A percentile compares a stretch with the other conserved stretches of the same genome.
phyloP scores from a whole-genome alignment of 2,888 invertebrate species.

The Bombylius discolor region DNA sequence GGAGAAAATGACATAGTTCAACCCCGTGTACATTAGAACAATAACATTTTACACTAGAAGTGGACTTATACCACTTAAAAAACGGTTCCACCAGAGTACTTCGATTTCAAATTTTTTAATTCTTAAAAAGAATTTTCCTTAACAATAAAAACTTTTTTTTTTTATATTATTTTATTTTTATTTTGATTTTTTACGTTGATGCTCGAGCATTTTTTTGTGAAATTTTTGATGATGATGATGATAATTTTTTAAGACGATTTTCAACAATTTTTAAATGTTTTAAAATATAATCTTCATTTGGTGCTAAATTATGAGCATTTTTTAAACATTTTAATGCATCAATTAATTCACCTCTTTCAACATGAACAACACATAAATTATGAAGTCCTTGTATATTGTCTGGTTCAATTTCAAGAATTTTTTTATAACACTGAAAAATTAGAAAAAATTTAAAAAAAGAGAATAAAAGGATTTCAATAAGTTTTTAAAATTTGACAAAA shows the following conservation, averaged over 20 bases:
- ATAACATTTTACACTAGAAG: too few species aligned
- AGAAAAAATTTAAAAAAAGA: neutral
- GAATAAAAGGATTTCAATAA: neutral
- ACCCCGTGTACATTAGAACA: too few species aligned
- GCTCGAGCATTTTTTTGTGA: too few species aligned
- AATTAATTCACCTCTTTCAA: conserved; percentile 78
- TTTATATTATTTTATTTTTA: too few species aligned
- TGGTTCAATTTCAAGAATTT: conserved; percentile 75
- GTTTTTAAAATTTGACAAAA: neutral
- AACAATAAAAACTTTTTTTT: too few species aligned
- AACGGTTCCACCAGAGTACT: too few species aligned
- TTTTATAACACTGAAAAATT: conserved; percentile 66
- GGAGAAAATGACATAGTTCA: too few species aligned
- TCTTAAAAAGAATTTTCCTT: too few species aligned
- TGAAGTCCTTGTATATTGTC: conserved; percentile 88
- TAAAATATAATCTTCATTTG: conserved; percentile 80
- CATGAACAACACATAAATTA: conserved; percentile 91
- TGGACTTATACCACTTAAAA: too few species aligned
- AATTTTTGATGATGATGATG: neutral
- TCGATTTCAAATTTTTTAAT: too few species aligned
- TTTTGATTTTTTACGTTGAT: too few species aligned
- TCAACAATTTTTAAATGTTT: conserved; percentile 78
- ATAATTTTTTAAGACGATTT: conserved; percentile 26
- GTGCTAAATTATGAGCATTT: conserved; percentile 68
- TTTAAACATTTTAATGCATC: conserved; percentile 75